Evolutionary conservation across 2,888 invertebrate genomes (phyloP), one percentile per base, ranked within the genome.

Genomic region (Sphaerophoria taeniata): DNA sequence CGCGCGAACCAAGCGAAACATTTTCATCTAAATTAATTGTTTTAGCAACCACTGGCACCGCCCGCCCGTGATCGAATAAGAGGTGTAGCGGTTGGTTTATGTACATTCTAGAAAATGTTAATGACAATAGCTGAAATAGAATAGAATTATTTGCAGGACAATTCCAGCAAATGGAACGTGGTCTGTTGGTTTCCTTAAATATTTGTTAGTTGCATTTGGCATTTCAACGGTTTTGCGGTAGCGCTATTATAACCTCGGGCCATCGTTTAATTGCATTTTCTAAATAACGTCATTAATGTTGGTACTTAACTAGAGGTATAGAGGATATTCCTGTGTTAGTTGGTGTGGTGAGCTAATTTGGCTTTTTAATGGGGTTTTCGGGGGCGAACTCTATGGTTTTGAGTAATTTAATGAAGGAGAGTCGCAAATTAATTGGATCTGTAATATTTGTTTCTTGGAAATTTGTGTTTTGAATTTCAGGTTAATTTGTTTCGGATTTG

Each of bases 241-340:
- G 58, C 11, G 2, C 14, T 14, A 36, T 12, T 60, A 39, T 12
- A 60, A 4, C 60, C 39, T 43, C 60, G 6, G 43, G 60, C 39
- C 24, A 60, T 60, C 12, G 24, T 60, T 39, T 60, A 60, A 39
- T 60, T 60, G 60, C 60, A 60, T 60, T 60, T 60, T 6, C 6
- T 39, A 3, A 2, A 9, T 39, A 39, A 24, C 24, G 24, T 24
- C 2, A 24, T 24, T 24, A 24, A 24, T 24, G 24, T 24, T 24
- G 24, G 24, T 24, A 24, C 24, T 24, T 24, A 24, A 24, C 2
- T 9, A 36, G 4, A 36, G 36, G 36, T 36, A 36, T 39, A 0
- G 1, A 7, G 3, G 39, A 7, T 2, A 1, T 24, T 24, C 2
- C 24, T 24, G 14, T 36, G 9, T 58, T 36, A 56, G 58, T 58